These are phyloP conservation scores for Drosophila mimetica DNA, from an alignment of 2,888 invertebrate genomes.

Conservation along the genomic window DNA sequence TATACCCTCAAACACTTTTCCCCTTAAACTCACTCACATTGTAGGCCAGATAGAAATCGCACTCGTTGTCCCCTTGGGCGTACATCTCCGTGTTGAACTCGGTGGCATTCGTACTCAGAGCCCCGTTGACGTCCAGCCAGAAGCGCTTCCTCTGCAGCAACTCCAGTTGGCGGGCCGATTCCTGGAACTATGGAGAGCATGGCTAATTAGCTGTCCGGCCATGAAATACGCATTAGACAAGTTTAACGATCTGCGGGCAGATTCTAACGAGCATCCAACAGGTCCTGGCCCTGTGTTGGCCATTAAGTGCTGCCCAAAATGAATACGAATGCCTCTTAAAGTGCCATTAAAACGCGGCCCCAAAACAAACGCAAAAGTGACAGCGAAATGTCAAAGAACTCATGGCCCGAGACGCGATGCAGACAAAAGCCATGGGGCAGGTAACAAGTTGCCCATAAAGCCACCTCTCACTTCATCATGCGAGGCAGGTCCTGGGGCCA, in stretches of 20 bases:
- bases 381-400: constrained; percentile 54
- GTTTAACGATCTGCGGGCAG: constrained; percentile 44
- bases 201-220: constrained; percentile 59
- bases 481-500: constrained; percentile 13
- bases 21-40: constrained; percentile 79
- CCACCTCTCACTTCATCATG: constrained; percentile 44
- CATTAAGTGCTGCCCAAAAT: constrained; percentile 35
- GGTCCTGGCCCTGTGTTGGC: constrained; percentile 15
- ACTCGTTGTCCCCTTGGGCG: constrained; percentile 35
- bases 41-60: constrained; percentile 83
- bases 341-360: constrained; percentile 46
- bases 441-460: constrained; percentile 78
- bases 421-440: constrained; percentile 45
- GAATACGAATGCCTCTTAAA: constrained; percentile 49
- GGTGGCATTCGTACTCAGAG: constrained; percentile 17
- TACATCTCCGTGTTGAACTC: constrained; percentile 7
- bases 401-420: constrained; percentile 19
- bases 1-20: no score
- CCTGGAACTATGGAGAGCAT: constrained; percentile 57
- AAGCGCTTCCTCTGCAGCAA: constrained; percentile 44
- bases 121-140: constrained; percentile 28
- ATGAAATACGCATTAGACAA: constrained; percentile 38
- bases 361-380: constrained; percentile 43
- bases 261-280: constrained; percentile 35
- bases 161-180: constrained; percentile 66